Percentiles rank a stretch among this genome's conserved stretches.
Evolutionary conservation across 2,797 vertebrate species (phyloP).

Genomic region (Cynopterus sphinx): DNA sequence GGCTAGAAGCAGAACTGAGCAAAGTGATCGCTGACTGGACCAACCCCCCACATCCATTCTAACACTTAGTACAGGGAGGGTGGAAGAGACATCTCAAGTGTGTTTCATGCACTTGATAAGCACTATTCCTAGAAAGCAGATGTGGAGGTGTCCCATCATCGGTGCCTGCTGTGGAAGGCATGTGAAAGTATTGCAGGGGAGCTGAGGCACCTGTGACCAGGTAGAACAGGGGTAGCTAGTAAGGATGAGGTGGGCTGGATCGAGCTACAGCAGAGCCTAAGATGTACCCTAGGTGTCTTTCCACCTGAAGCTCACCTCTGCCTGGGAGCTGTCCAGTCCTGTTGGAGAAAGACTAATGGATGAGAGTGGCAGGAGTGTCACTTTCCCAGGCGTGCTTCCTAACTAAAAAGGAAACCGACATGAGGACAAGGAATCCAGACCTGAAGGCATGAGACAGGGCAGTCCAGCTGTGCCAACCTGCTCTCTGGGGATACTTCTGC

Average conservation of each 20-base stretch:
- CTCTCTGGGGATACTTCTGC: background rate
- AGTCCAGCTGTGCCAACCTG: background rate
- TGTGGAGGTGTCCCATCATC: accelerated
- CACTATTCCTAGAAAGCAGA: accelerated
- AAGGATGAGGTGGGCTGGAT: background rate
- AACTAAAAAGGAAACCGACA: background rate
- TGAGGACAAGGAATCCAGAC: background rate
- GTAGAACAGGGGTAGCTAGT: background rate
- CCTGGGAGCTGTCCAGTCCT: background rate
- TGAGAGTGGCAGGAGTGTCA: background rate
- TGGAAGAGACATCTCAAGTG: background rate
- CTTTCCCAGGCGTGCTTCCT: background rate
- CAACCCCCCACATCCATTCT: background rate
- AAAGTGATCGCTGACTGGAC: background rate
- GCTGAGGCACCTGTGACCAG: background rate
- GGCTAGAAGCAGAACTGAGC: background rate
- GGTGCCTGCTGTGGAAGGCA: background rate
- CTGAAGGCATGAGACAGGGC: accelerated
- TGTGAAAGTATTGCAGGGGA: accelerated
- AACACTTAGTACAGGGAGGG: accelerated
- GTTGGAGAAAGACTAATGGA: background rate
- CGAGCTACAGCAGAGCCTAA: background rate
- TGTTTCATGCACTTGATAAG: background rate
- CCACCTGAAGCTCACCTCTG: too few species aligned
- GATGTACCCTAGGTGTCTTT: background rate